phyloP scores from a whole-genome alignment of 1,140 invertebrate species.

The Druon quercuslanigerum region DNA sequence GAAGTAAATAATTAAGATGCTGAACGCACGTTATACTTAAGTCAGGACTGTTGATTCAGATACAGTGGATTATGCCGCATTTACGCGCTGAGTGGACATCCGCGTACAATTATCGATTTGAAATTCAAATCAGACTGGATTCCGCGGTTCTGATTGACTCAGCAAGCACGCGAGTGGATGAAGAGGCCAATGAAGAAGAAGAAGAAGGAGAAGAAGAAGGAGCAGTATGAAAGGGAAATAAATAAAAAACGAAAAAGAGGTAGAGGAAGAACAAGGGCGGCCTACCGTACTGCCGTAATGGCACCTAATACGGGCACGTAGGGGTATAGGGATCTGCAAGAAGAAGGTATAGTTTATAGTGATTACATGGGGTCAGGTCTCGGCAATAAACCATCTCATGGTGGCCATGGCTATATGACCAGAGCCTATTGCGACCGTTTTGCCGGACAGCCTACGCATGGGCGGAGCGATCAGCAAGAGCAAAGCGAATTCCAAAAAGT shows the following conservation, averaged over 20 bases:
- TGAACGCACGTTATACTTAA: not conserved
- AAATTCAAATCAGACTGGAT: not conserved
- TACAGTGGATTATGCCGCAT: slow-evolving; percentile 1
- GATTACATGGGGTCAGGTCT: slow-evolving; percentile 75
- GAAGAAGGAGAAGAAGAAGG: slow-evolving; percentile 40
- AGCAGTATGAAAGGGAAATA: slow-evolving; percentile 17
- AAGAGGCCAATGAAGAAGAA: not conserved
- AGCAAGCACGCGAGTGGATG: not conserved
- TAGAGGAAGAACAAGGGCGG: slow-evolving; percentile 50
- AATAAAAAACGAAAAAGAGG: slow-evolving; percentile 43
- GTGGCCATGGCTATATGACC: slow-evolving; percentile 67
- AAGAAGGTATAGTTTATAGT: slow-evolving; percentile 75
- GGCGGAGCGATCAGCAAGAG: slow-evolving; percentile 63
- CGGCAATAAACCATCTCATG: slow-evolving; percentile 73
- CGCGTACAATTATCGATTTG: slow-evolving; percentile 15
- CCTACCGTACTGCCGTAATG: slow-evolving; percentile 64
- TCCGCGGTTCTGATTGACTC: slow-evolving; percentile 9
- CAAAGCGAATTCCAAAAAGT: slow-evolving; percentile 71
- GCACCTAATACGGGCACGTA: slow-evolving; percentile 71
- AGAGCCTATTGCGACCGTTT: slow-evolving; percentile 36
- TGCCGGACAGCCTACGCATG: slow-evolving; percentile 64
- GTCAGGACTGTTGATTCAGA: not conserved
- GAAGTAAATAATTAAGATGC: slow-evolving; percentile 8
- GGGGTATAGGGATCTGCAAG: slow-evolving; percentile 53
- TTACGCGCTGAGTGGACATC: slow-evolving; percentile 7